Conservation (phyloP, 2,113 vertebrate species). For the Zootoca vivipara region DNA sequence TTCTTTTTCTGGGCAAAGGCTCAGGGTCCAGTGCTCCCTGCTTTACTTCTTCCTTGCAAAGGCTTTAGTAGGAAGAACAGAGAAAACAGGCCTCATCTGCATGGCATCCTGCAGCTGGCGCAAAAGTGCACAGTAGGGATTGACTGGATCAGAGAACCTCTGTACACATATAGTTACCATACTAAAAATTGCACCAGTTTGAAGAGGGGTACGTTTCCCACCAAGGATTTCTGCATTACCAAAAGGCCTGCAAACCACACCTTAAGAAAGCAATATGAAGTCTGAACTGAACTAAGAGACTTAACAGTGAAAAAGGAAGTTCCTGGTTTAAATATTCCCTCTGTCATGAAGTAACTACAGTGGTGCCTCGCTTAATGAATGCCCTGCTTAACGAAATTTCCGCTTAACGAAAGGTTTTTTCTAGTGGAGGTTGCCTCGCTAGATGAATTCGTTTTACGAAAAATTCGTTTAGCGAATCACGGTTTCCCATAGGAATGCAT, state of each 20-base stretch:
- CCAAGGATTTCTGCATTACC: background rate
- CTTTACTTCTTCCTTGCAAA: background rate
- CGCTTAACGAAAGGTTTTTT: too few relatives aligned
- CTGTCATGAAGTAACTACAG: background rate
- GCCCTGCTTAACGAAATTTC: too few relatives aligned
- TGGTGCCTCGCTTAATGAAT: too few relatives aligned
- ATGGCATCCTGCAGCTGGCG: background rate
- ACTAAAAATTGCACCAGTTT: background rate
- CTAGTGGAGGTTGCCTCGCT: too few relatives aligned
- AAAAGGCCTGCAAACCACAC: background rate
- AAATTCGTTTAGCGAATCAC: too few relatives aligned
- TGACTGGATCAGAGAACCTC: background rate
- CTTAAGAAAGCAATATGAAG: background rate
- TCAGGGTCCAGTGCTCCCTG: background rate
- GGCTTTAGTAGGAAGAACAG: background rate
- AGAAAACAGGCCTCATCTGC: background rate
- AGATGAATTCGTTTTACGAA: too few relatives aligned
- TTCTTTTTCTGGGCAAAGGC: background rate
- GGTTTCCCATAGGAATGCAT: too few relatives aligned
- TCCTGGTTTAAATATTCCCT: background rate
- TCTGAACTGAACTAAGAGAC: background rate
- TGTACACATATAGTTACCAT: background rate
- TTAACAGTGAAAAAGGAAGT: background rate
- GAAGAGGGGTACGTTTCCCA: background rate
- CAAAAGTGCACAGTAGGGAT: background rate